Conservation (phyloP, 2,888 invertebrate species). For the Hermaeophaga mercurialis region DNA sequence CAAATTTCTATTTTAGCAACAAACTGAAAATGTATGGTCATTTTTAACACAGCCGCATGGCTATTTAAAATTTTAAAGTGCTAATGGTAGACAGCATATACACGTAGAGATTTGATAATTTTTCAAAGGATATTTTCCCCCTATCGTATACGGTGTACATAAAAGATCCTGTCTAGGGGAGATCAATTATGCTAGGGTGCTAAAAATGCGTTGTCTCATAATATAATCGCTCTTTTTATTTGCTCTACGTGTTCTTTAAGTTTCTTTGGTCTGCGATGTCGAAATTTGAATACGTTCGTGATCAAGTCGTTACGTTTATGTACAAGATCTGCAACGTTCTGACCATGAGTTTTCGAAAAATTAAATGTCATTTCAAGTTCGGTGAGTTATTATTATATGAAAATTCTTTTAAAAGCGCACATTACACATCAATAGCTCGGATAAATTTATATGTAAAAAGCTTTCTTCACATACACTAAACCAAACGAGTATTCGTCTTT, state of each 20-base stretch:
- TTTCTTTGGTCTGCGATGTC: slow-evolving; percentile 19
- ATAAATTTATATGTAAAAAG: too few species aligned
- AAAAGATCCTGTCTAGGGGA: slow-evolving; percentile 33
- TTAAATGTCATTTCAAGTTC: slow-evolving; percentile 10
- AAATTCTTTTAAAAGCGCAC: too few species aligned
- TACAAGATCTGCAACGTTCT: slow-evolving; percentile 15
- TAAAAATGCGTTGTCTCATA: slow-evolving; percentile 31
- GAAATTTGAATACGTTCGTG: slow-evolving; percentile 30
- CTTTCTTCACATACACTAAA: too few species aligned
- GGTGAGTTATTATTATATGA: too few species aligned
- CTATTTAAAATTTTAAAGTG: background rate
- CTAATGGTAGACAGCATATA: slow-evolving; percentile 2
- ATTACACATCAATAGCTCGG: too few species aligned
- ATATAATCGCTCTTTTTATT: slow-evolving; percentile 31
- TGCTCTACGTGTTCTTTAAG: slow-evolving; percentile 25
- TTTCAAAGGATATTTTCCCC: slow-evolving; percentile 29
- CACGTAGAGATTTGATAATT: slow-evolving; percentile 23
- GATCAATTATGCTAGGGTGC: slow-evolving; percentile 33
- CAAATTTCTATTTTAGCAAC: too few species aligned
- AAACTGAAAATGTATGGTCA: too few species aligned
- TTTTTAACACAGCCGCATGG: background rate
- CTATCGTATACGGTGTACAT: slow-evolving; percentile 21
- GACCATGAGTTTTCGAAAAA: slow-evolving; percentile 19
- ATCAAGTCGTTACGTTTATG: slow-evolving; percentile 29
- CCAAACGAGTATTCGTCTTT: too few species aligned